Evolutionary conservation across 2,888 invertebrate species (phyloP), one percentile per base, ranked within the genome.

Genomic region (Brassicogethes aeneus): DNA sequence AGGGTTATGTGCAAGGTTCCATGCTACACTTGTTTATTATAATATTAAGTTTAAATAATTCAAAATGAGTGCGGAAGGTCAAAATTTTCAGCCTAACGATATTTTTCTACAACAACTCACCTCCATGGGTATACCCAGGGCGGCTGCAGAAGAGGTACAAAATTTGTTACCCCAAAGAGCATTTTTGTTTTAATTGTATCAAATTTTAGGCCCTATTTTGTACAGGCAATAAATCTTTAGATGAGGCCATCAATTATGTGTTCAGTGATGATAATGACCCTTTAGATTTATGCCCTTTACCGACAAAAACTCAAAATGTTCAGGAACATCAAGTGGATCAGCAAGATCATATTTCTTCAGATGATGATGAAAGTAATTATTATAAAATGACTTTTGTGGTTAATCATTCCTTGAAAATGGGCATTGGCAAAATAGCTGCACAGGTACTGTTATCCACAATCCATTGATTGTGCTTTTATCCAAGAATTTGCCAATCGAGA

Each of bases 381-480:
- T 75, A 70, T 60, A 80, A 80, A 65, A 80, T 80, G 80, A 75
- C 76, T 15, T 75, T 80, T 61, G 73, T 79, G 16, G 75, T 79
- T 3, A 80, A 80, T 60, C 62, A 65, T 33, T 70, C 71, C 16
- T 61, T 80, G 37, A 70, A 72, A 47, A 80, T 80, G 80, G 76
- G 78, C 1, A 61, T 71, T 16, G 80, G 80, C 2, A 80, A 80
- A 61, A 61, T 75, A 30, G 74, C 75, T 14, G 72, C 76, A 30
- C 76, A 77, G 62, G 73, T 72, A 47, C 71, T 10, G 13, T 8
- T 12, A 8, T 8, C n/a, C n/a, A n/a, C n/a, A n/a, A n/a, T 15
- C 7, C 7, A 16, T 15, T 7, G 10, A 8, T 29, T 29, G 29
- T 29, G 29, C 7, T 29, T 29, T 8, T 29, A 8, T 33, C 39